Percentiles rank a stretch among this genome's conserved stretches.
Evolutionary conservation across 2,113 vertebrate species (phyloP).

Genomic region (Geococcyx californianus): DNA sequence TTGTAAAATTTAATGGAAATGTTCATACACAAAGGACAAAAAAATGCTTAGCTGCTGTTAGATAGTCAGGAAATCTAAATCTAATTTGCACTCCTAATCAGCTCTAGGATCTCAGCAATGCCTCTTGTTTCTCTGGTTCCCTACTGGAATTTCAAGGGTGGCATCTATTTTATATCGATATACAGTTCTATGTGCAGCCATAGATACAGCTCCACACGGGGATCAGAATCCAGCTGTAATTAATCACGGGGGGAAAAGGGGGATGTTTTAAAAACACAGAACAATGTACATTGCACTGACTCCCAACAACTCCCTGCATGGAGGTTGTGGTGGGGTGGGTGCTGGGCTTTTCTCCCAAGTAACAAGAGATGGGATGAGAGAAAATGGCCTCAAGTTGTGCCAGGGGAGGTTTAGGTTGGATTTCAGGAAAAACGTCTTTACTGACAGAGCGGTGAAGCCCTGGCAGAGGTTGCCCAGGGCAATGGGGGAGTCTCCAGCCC

Average conservation of each 20-base stretch:
- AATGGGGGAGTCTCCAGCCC: no score
- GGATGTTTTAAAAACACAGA: not conserved
- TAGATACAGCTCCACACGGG: not conserved
- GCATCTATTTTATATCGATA: not conserved
- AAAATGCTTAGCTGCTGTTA: conserved; percentile 39
- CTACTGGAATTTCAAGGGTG: not conserved
- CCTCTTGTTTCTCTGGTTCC: conserved; percentile 16
- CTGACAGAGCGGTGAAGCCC: no score
- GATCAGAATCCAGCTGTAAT: not conserved
- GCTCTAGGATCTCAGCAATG: not conserved
- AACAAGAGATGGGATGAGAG: no score
- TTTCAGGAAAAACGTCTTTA: no score
- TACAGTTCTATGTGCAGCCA: not conserved
- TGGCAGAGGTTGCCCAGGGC: no score
- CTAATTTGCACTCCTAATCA: conserved; percentile 60
- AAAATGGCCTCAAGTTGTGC: no score
- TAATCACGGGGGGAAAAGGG: not conserved
- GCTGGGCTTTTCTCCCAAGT: no score
- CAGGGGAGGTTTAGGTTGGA: no score
- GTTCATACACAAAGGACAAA: conserved; percentile 62
- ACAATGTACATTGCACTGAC: not conserved
- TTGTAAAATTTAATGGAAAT: conserved; percentile 64
- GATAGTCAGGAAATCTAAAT: conserved; percentile 62
- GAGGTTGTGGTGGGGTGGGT: no score
- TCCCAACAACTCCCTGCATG: no score